These are phyloP conservation scores for Phytoseiulus persimilis DNA, from an alignment of 2,888 invertebrate species.

Conservation along the genomic window DNA sequence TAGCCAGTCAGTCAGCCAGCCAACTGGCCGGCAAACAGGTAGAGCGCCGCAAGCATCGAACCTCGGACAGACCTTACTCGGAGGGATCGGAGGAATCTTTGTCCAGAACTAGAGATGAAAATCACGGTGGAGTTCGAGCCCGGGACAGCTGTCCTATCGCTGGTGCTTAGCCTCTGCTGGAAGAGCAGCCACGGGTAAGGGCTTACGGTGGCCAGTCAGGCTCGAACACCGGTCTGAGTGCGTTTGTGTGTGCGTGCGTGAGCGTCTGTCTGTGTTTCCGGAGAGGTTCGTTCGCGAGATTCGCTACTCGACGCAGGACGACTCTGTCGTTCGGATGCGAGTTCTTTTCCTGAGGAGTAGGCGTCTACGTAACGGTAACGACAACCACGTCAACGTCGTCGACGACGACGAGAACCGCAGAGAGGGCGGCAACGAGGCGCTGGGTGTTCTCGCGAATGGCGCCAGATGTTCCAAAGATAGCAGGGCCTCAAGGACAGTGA, in stretches of 20 bases:
- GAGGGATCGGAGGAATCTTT: background rate
- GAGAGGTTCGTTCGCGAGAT: background rate
- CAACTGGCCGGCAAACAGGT: background rate
- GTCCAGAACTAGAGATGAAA: background rate
- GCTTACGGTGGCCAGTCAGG: background rate
- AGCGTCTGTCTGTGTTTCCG: background rate
- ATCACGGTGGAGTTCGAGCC: background rate
- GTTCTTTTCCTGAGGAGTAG: background rate
- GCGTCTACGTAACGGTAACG: background rate
- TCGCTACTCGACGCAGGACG: background rate
- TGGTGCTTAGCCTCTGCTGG: background rate
- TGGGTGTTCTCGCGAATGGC: background rate
- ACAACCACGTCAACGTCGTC: background rate
- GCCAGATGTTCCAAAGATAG: constrained; percentile 5
- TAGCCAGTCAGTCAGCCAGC: background rate
- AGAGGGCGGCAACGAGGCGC: background rate
- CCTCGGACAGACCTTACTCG: background rate
- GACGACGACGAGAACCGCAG: background rate
- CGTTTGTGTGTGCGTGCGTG: background rate
- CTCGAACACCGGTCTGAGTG: background rate
- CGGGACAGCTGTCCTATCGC: background rate
- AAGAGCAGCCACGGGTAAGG: background rate
- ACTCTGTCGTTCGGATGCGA: background rate
- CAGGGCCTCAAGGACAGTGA: background rate
- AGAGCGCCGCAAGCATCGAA: background rate